Conservation (phyloP, 2,888 invertebrate species). For the Bombyx huttoni region DNA sequence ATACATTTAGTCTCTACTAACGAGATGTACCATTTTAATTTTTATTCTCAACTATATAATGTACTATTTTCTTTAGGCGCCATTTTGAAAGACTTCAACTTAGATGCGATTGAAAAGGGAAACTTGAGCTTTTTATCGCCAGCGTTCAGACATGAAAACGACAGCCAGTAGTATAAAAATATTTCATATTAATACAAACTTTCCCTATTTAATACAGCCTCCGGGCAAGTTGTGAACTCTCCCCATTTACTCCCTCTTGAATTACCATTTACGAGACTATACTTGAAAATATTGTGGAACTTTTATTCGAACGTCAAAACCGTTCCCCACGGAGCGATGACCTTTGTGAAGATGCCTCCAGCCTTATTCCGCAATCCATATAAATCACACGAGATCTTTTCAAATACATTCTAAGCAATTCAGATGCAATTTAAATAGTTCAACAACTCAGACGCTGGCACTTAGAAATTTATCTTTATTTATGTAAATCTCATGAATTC, state of each 20-base stretch:
- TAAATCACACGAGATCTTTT: not conserved
- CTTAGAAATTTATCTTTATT: not conserved
- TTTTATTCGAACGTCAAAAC: constrained; percentile 26
- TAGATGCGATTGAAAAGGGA: not conserved
- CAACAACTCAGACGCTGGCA: not conserved
- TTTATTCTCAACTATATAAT: constrained; percentile 19
- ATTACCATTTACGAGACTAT: constrained; percentile 23
- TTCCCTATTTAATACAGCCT: constrained; percentile 32
- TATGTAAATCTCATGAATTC: not conserved
- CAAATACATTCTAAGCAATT: not conserved
- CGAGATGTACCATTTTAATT: constrained; percentile 24
- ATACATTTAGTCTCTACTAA: constrained; percentile 21
- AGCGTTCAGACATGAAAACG: constrained; percentile 11
- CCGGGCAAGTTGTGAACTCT: constrained; percentile 22
- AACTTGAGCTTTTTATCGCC: not conserved
- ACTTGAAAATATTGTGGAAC: constrained; percentile 20
- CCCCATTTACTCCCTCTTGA: constrained; percentile 20
- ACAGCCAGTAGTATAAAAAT: constrained; percentile 22
- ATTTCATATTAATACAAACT: constrained; percentile 31
- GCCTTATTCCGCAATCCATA: not conserved
- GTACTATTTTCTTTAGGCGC: not conserved
- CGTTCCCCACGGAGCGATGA: constrained; percentile 9
- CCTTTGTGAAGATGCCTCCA: constrained; percentile 1
- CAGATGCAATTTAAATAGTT: not conserved
- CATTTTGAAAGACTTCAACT: not conserved